phyloP scores from a whole-genome alignment of 2,888 invertebrate species.

The Epinotia bilunana region DNA sequence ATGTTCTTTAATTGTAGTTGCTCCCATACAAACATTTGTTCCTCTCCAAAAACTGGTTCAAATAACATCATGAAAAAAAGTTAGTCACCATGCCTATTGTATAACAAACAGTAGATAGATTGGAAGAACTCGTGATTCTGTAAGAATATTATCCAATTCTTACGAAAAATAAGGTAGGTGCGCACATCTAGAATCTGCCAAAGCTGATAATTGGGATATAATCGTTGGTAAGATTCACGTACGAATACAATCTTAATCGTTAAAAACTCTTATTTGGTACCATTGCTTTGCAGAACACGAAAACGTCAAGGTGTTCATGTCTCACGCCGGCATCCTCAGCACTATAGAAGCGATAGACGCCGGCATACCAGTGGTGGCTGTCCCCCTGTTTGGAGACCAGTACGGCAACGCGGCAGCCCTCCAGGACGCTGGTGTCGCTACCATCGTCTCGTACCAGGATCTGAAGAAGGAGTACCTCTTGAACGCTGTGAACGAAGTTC shows the following conservation, averaged over 20 bases:
- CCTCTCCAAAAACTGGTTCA: no score
- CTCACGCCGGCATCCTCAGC: constrained; percentile 88
- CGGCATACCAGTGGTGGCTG: constrained; percentile 86
- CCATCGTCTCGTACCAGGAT: constrained; percentile 82
- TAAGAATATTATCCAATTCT: no score
- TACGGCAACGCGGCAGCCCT: constrained; percentile 86
- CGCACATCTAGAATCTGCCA: no score
- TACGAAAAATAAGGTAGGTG: no score
- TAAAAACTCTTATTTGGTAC: background rate
- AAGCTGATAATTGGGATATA: no score
- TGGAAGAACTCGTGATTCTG: no score
- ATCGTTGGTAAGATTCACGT: background rate
- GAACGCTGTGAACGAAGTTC: constrained; percentile 82
- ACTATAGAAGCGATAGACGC: constrained; percentile 87
- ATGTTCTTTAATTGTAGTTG: no score
- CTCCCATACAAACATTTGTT: no score
- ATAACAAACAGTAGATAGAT: no score
- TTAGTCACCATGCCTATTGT: no score
- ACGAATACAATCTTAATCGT: background rate
- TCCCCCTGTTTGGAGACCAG: constrained; percentile 89
- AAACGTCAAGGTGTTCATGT: constrained; percentile 87
- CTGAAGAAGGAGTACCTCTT: constrained; percentile 83
- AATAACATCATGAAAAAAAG: no score
- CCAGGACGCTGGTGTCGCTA: constrained; percentile 85
- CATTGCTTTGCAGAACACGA: constrained; percentile 84